Percentiles rank a stretch among this genome's conserved stretches.
These are phyloP conservation scores for Poecilobothrus nobilitatus DNA, from an alignment of 2,888 invertebrate genomes.

Conservation along the genomic window DNA sequence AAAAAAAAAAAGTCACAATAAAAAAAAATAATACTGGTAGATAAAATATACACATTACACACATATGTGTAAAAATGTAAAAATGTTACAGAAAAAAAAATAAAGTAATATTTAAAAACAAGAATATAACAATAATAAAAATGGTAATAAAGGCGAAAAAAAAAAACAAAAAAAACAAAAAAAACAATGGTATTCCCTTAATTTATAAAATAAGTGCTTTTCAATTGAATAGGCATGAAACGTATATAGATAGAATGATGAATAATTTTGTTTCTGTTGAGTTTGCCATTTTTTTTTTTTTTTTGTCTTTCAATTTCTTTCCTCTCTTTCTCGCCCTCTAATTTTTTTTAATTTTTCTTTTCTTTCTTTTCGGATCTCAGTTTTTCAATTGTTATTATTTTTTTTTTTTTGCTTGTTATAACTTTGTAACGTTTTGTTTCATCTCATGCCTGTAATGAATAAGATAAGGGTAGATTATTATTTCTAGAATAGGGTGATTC, in stretches of 20 bases:
- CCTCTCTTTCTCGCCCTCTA: not conserved
- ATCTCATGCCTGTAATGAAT: not conserved
- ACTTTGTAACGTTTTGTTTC: not conserved
- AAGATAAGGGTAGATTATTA: not conserved
- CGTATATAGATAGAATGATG: not conserved
- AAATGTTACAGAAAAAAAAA: too few relatives aligned
- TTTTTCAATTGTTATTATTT: not conserved
- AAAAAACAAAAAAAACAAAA: too few relatives aligned
- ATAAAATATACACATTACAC: too few relatives aligned
- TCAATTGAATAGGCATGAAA: not conserved
- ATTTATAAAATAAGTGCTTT: slow-evolving; percentile 1
- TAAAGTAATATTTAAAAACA: too few relatives aligned
- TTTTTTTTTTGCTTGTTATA: not conserved
- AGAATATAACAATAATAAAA: too few relatives aligned
- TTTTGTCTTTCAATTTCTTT: not conserved
- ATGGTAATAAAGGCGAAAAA: too few relatives aligned
- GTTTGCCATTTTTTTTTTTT: not conserved
- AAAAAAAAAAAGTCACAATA: too few relatives aligned
- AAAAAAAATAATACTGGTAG: too few relatives aligned
- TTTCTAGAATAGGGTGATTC: too few relatives aligned
- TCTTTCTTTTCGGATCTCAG: too few relatives aligned
- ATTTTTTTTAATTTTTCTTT: too few relatives aligned
- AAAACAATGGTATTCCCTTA: not conserved
- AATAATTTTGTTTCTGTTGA: not conserved
- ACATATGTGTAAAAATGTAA: too few relatives aligned